Percentiles rank a stretch among this genome's conserved stretches.
phyloP scores from a whole-genome alignment of 2,888 invertebrate species.

The Dynastes maya region DNA sequence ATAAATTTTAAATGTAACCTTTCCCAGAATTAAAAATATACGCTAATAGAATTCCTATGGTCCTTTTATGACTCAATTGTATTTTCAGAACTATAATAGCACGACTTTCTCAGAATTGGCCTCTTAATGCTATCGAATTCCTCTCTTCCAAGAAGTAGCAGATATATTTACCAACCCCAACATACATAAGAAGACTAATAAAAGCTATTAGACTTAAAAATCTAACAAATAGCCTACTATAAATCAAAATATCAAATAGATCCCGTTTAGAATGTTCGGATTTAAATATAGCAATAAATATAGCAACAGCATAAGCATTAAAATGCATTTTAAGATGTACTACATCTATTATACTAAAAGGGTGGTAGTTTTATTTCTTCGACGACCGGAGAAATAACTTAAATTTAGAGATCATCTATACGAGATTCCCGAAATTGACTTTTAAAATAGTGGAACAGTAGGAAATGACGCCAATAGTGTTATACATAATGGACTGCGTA shows the following conservation, averaged over 20 bases:
- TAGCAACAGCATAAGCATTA: background rate
- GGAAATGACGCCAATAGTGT: constrained; percentile 57
- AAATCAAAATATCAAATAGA: constrained; percentile 4
- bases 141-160: background rate
- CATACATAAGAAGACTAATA: background rate
- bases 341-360: constrained; percentile 35
- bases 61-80: constrained; percentile 6
- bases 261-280: background rate
- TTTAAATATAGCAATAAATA: constrained; percentile 12
- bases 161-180: constrained; percentile 3
- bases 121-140: constrained; percentile 11
- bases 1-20: background rate
- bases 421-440: constrained; percentile 55
- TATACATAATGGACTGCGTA: constrained; percentile 57
- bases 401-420: constrained; percentile 48
- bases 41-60: background rate
- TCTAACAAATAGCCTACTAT: background rate
- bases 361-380: constrained; percentile 24
- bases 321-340: constrained; percentile 5
- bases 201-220: background rate
- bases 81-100: background rate
- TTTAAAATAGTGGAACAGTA: constrained; percentile 56
- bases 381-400: background rate
- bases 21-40: background rate
- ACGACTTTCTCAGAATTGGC: background rate